Evolutionary conservation across 2,888 invertebrate species (phyloP), one percentile per base, ranked within the genome.

Genomic region (Papilio gigon): DNA sequence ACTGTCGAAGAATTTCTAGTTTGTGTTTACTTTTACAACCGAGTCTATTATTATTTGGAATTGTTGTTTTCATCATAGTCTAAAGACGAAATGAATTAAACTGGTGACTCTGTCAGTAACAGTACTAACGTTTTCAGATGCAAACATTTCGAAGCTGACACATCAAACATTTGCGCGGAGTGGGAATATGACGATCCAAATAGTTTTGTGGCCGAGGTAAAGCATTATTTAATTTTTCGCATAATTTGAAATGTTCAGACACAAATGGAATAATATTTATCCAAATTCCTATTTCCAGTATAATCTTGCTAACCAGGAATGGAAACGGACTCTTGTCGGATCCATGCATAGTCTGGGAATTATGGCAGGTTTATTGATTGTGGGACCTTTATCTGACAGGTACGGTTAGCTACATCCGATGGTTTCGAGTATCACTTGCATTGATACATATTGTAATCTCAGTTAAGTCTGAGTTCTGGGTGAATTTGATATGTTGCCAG

Each of bases 321-420:
- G 92, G 92, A 90, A 87, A 75, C 78, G 90, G 59, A 87, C 92
- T 1, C 76, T 92, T 53, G 86, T 92, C 50, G 92, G 93, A 22
- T 92, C 92, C 8, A 79, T 93, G 14, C 93, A 93, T 76, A 93
- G 92, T 71, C 76, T 92, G 42, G 94, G 93, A 2, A 92, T 93
- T 72, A 92, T 94, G 76, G 80, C 93, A 37, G 93, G 93, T 4
- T 79, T 94, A 17, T 90, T 93, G 33, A 81, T 93, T 42, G 86
- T 93, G 56, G 94, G 94, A 69, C 86, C 92, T 44, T 74, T 94
- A 61, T 94, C 94, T 30, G 94, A 94, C 80, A 93, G 77, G 72
- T 77, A 74, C 42, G 37, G 12, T 22, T 44, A 20, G 8, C 22
- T 59, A 20, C n/a, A n/a, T n/a, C n/a, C n/a, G n/a, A n/a, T n/a